Evolutionary conservation across 2,113 vertebrate genomes (phyloP), one percentile per base, ranked within the genome.

Genomic region (Typhlomys cinereus): DNA sequence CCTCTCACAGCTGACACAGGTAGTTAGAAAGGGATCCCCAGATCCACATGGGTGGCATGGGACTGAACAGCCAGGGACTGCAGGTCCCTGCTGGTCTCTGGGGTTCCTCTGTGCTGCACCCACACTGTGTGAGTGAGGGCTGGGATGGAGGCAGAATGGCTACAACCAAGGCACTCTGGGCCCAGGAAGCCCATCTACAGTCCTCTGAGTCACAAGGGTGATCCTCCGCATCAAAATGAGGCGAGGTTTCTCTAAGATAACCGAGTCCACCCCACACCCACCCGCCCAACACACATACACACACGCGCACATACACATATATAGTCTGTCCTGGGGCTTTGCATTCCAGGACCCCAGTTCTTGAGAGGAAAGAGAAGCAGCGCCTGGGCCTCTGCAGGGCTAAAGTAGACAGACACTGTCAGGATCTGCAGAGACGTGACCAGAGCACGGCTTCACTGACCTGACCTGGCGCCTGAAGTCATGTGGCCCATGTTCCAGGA

Each of bases 81-180:
- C 17, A 79, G 52, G 39, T 41, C 73, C 57, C 36, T 10, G 62
- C 70, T 62, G 76, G 61, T 54, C 52, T 64, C 64, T 1, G 34
- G 48, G 27, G 39, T 21, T 88, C 39, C 74, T 82, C 85, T 74
- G 44, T 73, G 78, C 81, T 52, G 70, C 29, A 44, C 41, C 52
- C 27, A 67, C 0, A 8, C 54, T 5, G 1, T 6, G 79, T 57
- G 4, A 34, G 79, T 57, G 4, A 34, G 10, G 59, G 18, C n/a
- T 2, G 8, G 23, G 20, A 34, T 9, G 8, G 39, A 69, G 85
- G 89, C 46, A 52, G 59, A 57, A 76, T 44, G 89, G 41, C 75
- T 54, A 81, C 61, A 74, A 46, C 95, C 96, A 97, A 96, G 96
- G 96, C 96, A 96, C 95, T 93, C 91, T 84, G 94, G 92, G 80